These are phyloP conservation scores for Caenorhabditis uteleia DNA, from an alignment of 2,888 invertebrate species.

Conservation along the genomic window DNA sequence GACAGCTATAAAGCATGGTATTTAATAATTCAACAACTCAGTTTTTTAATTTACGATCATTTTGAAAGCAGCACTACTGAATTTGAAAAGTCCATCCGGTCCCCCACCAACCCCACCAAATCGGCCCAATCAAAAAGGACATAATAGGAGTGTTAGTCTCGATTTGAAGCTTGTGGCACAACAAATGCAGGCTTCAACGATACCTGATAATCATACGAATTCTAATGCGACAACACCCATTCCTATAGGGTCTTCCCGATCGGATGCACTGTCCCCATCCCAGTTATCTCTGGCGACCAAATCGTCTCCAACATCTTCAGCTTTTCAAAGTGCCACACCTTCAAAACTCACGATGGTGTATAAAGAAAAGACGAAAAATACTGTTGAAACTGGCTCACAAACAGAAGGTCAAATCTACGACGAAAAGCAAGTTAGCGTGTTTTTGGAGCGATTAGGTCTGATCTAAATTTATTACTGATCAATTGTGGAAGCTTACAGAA, in stretches of 20 bases:
- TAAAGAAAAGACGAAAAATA: slow-evolving; percentile 4
- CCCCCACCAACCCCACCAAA: slow-evolving; percentile 67
- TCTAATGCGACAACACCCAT: neutral
- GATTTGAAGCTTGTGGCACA: slow-evolving; percentile 56
- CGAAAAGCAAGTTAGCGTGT: slow-evolving; percentile 22
- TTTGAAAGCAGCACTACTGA: slow-evolving; percentile 27
- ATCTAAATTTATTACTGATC: neutral
- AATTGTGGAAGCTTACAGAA: slow-evolving; percentile 9
- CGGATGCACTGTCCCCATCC: neutral
- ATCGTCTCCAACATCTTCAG: slow-evolving; percentile 3
- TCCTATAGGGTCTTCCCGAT: too few species aligned
- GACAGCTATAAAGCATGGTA: slow-evolving; percentile 53
- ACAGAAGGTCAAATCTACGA: slow-evolving; percentile 13
- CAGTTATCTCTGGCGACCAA: too few species aligned
- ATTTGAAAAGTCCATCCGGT: slow-evolving; percentile 55
- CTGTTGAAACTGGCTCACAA: slow-evolving; percentile 5
- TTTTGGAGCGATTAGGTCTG: slow-evolving; percentile 7
- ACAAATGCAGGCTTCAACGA: slow-evolving; percentile 12
- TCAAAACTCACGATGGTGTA: slow-evolving; percentile 24
- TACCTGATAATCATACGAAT: neutral
- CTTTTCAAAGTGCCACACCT: slow-evolving; percentile 12
- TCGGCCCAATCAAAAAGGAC: slow-evolving; percentile 57
- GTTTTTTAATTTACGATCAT: neutral
- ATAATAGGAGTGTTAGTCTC: slow-evolving; percentile 62
- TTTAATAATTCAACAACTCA: neutral